Conservation (phyloP, 2,797 vertebrate species). For the Darevskia mixta region DNA sequence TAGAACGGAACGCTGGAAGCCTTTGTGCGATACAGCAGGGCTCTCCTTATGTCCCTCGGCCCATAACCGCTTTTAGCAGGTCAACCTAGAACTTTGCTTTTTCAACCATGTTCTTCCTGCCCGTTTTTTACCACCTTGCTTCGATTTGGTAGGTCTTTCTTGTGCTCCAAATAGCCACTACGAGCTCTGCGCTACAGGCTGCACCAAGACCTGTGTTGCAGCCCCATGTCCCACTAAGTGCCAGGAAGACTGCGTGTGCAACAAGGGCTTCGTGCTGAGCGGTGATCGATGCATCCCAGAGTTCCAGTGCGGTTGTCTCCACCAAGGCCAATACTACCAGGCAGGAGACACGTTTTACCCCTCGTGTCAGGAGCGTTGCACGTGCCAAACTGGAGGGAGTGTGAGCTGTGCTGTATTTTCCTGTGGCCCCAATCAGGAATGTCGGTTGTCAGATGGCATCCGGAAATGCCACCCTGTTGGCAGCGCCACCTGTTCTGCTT, state of each 20-base stretch:
- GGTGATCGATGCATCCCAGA: constrained; percentile 80
- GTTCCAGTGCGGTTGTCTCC: constrained; percentile 82
- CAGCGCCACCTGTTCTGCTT: constrained; percentile 78
- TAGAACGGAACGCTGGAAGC: too few relatives aligned
- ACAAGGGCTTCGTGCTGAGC: constrained; percentile 77
- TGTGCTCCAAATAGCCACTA: constrained; percentile 86
- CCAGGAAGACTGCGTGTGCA: constrained; percentile 83
- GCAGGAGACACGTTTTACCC: constrained; percentile 59
- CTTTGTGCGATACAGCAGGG: neutral
- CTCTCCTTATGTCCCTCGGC: neutral
- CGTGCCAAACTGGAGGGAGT: constrained; percentile 58
- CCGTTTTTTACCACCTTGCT: too few relatives aligned
- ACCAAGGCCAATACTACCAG: constrained; percentile 71
- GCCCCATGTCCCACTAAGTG: constrained; percentile 70
- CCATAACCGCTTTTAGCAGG: neutral
- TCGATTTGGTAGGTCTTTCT: constrained; percentile 67
- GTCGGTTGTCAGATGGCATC: constrained; percentile 75
- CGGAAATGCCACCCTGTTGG: constrained; percentile 81
- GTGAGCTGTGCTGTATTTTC: constrained; percentile 73
- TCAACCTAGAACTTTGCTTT: neutral
- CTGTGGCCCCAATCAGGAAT: constrained; percentile 78
- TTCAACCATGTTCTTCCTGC: neutral
- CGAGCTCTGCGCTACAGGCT: constrained; percentile 72
- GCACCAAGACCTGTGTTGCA: constrained; percentile 77
- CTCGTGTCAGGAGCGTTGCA: constrained; percentile 66